These are phyloP conservation scores for Notospermus geniculatus DNA, from an alignment of 1,140 invertebrate species.

Conservation along the genomic window DNA sequence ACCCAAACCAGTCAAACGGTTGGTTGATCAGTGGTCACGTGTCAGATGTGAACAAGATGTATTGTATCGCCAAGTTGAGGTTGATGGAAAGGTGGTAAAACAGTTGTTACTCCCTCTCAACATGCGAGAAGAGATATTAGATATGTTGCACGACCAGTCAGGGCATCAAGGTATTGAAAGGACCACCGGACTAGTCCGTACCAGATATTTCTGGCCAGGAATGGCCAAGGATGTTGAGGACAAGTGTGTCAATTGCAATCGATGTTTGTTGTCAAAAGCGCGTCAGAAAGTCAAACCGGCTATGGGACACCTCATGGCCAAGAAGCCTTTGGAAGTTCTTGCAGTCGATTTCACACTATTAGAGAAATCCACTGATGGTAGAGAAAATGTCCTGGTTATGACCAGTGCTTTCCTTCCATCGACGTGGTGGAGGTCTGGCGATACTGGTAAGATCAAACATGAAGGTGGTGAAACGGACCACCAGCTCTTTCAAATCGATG, in stretches of 20 bases:
- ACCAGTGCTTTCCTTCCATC: conserved; percentile 31
- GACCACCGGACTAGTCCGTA: conserved; percentile 16
- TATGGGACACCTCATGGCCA: conserved; percentile 17
- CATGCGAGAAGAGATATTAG: conserved; percentile 16
- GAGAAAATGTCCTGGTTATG: conserved; percentile 30
- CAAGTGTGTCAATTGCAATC: conserved; percentile 8
- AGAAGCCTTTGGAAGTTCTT: conserved; percentile 20
- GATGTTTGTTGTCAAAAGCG: conserved; percentile 23
- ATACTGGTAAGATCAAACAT: no score
- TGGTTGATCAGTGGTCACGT: no score
- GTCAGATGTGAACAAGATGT: no score
- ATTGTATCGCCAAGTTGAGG: no score
- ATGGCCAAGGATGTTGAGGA: conserved; percentile 14
- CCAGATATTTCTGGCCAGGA: conserved; percentile 18
- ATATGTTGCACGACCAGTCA: conserved; percentile 12
- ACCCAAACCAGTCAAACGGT: no score
- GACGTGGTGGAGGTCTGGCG: no score
- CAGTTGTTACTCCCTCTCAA: conserved; percentile 15
- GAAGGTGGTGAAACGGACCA: no score
- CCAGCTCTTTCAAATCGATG: no score
- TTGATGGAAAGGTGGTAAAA: no score
- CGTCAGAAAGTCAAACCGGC: conserved; percentile 8
- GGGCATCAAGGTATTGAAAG: conserved; percentile 24
- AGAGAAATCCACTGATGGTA: conserved; percentile 13
- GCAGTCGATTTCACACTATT: conserved; percentile 25